These are phyloP conservation scores for Arrhopalites spinosus DNA, from an alignment of 2,888 invertebrate genomes.

Conservation along the genomic window DNA sequence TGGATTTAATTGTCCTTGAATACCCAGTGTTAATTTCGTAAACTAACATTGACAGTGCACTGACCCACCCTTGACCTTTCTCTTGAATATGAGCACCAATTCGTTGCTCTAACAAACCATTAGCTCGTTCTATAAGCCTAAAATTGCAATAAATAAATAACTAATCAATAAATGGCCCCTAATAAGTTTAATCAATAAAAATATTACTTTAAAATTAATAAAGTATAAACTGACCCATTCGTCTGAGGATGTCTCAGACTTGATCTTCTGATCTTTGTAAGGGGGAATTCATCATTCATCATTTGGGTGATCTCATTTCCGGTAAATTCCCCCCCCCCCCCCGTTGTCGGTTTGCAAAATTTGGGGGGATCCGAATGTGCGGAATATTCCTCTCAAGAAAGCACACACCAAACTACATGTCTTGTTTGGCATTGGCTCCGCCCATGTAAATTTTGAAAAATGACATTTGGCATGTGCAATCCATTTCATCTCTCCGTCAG, in stretches of 20 bases:
- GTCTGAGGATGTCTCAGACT: not conserved
- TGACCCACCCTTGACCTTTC: too few species aligned
- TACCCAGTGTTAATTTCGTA: too few species aligned
- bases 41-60: too few species aligned
- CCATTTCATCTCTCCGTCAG: not conserved
- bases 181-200: too few species aligned
- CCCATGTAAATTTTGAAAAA: not conserved
- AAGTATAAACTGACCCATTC: not conserved
- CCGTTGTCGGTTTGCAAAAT: not conserved
- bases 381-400: not conserved
- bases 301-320: not conserved
- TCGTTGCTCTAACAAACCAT: too few species aligned
- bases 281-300: not conserved
- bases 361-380: not conserved
- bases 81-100: too few species aligned
- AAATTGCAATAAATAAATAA: too few species aligned
- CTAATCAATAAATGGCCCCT: too few species aligned
- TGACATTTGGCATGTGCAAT: not conserved
- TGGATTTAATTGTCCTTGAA: too few species aligned
- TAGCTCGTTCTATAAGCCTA: too few species aligned
- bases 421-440: not conserved
- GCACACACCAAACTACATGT: not conserved
- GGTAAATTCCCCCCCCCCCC: too few species aligned
- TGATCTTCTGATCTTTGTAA: not conserved
- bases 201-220: too few species aligned